Evolutionary conservation across 1,140 invertebrate genomes (phyloP).

Genomic region (Heliconius nattereri): DNA sequence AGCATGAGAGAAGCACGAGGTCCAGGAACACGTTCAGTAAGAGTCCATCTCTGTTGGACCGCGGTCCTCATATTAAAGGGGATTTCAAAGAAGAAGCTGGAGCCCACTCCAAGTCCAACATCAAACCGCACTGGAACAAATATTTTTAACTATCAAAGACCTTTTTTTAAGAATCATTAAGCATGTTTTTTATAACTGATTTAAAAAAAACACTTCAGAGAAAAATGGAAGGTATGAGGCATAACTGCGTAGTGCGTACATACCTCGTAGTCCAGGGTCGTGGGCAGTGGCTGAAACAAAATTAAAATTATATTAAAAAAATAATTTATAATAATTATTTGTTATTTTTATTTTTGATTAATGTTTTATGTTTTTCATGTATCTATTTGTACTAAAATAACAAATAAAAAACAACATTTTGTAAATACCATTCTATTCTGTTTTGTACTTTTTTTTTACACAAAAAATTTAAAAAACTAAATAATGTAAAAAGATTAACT

Average conservation of each 20-base stretch:
- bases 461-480: too few relatives aligned
- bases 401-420: too few relatives aligned
- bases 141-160: not conserved
- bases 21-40: slow-evolving; percentile 16
- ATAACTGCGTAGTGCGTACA: not conserved
- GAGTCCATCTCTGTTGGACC: slow-evolving; percentile 27
- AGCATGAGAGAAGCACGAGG: slow-evolving; percentile 27
- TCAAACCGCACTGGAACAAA: slow-evolving; percentile 41
- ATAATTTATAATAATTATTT: too few relatives aligned
- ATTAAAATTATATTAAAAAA: too few relatives aligned
- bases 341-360: too few relatives aligned
- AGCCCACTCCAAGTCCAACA: slow-evolving; percentile 31
- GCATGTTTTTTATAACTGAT: too few relatives aligned
- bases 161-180: too few relatives aligned
- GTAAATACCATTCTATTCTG: too few relatives aligned
- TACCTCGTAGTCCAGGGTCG: not conserved
- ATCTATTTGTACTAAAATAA: too few relatives aligned
- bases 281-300: not conserved
- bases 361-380: too few relatives aligned
- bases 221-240: not conserved
- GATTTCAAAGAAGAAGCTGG: slow-evolving; percentile 41
- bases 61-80: slow-evolving; percentile 28
- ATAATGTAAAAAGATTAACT: too few relatives aligned
- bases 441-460: too few relatives aligned
- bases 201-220: not conserved